Evolutionary conservation across 1,140 invertebrate species (phyloP).

Genomic region (Brachionus rubens): DNA sequence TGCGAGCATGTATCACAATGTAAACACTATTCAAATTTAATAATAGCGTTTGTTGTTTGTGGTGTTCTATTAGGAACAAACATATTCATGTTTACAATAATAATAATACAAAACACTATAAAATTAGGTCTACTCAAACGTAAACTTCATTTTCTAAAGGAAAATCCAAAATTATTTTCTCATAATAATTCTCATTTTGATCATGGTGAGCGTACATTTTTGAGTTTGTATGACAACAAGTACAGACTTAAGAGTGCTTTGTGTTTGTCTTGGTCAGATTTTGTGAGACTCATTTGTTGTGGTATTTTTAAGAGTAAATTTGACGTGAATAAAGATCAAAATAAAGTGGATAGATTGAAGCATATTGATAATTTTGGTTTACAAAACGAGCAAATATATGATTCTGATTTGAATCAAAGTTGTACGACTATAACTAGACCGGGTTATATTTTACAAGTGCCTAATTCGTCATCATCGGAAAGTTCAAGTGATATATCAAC

Average conservation of each 20-base stretch:
- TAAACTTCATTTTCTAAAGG: not conserved
- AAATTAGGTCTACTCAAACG: conserved; percentile 13
- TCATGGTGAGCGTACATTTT: not conserved
- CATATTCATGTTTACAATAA: conserved; percentile 44
- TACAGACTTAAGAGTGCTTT: not conserved
- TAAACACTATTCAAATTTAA: conserved; percentile 37
- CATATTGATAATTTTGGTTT: conserved; percentile 25
- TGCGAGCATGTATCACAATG: conserved; percentile 11
- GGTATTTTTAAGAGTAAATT: not conserved
- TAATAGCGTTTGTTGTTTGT: conserved; percentile 42
- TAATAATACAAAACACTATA: conserved; percentile 42
- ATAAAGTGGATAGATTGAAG: not conserved
- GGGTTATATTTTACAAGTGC: conserved; percentile 42
- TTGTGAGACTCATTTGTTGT: not conserved
- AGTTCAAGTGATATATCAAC: conserved; percentile 22
- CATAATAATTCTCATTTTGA: conserved; percentile 6
- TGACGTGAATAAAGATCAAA: not conserved
- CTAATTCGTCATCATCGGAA: not conserved
- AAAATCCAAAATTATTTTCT: not conserved
- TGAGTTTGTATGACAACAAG: conserved; percentile 26
- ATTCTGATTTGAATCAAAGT: conserved; percentile 28
- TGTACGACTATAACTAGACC: conserved; percentile 40
- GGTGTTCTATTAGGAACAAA: conserved; percentile 39
- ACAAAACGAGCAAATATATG: conserved; percentile 19
- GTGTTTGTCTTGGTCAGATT: conserved; percentile 8